Conservation (phyloP, 92 coral and sea anemone genomes). For the Isaurus tuberculatus region DNA sequence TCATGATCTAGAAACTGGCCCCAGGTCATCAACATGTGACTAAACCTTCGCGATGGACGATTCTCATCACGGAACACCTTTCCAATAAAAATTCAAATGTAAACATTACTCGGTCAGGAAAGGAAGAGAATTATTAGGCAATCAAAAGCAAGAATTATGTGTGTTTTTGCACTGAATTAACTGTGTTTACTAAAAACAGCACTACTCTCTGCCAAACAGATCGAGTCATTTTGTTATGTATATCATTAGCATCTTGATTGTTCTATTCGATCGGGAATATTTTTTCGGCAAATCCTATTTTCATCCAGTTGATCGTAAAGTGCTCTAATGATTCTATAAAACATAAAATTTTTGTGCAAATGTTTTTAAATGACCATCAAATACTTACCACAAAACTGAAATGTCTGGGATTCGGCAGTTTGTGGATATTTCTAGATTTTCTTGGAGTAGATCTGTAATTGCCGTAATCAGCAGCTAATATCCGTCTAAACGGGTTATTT, state of each 20-base stretch:
- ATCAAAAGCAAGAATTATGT: too few species aligned
- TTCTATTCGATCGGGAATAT: too few species aligned
- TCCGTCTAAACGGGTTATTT: not conserved
- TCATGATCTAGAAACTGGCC: slow-evolving; percentile 28
- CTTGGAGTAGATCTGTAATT: slow-evolving; percentile 1
- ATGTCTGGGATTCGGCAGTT: not conserved
- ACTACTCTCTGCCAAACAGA: too few species aligned
- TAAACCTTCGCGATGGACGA: not conserved
- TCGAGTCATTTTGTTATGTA: too few species aligned
- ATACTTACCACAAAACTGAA: slow-evolving; percentile 9
- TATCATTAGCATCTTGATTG: too few species aligned
- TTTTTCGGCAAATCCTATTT: too few species aligned
- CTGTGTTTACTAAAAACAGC: too few species aligned
- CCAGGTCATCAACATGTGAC: slow-evolving; percentile 16
- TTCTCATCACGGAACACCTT: slow-evolving; percentile 5
- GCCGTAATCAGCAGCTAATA: slow-evolving; percentile 10
- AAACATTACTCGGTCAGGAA: not conserved
- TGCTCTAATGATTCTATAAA: too few species aligned
- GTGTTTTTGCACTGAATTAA: too few species aligned
- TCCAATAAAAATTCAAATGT: not conserved
- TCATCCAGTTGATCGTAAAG: too few species aligned
- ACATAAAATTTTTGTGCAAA: too few species aligned
- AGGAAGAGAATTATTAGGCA: not conserved
- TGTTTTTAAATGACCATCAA: not conserved
- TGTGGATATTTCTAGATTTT: not conserved